phyloP scores from a whole-genome alignment of 2,113 vertebrate species.

The Antidorcas marsupialis region DNA sequence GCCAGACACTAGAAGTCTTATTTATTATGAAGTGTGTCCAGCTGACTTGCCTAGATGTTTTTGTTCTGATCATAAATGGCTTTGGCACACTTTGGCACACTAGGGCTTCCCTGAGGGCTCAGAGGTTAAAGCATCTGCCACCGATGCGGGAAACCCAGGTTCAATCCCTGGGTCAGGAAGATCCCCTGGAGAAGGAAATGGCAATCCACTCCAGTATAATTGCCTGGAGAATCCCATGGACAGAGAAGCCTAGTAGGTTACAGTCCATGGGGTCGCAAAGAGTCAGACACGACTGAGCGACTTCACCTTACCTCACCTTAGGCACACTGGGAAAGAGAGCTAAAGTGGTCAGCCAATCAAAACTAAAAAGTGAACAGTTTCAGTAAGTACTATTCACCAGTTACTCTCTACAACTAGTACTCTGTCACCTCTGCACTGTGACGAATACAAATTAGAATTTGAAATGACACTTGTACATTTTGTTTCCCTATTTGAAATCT shows the following conservation, averaged over 20 bases:
- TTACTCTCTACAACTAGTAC: neutral
- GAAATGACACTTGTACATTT: neutral
- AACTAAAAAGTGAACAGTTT: neutral
- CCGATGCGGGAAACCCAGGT: too few species aligned
- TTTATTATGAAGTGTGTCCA: neutral
- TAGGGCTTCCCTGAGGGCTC: too few species aligned
- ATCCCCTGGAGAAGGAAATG: too few species aligned
- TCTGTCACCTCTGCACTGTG: neutral
- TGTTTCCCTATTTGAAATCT: neutral
- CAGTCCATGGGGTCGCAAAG: too few species aligned
- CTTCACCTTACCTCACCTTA: neutral
- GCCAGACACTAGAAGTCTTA: neutral
- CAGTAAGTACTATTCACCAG: neutral
- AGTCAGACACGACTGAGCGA: too few species aligned
- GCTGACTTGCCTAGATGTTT: neutral
- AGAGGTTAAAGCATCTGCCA: too few species aligned
- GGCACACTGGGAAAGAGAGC: neutral
- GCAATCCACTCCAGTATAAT: too few species aligned
- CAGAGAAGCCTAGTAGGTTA: too few species aligned
- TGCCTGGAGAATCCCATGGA: too few species aligned
- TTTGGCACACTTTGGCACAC: neutral
- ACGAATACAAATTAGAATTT: neutral
- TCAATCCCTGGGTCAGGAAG: too few species aligned
- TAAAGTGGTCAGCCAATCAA: neutral
- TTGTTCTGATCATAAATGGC: neutral